Base-by-base conservation (phyloP, 2,797 vertebrate genomes). In the Valencia hispanica region DNA sequence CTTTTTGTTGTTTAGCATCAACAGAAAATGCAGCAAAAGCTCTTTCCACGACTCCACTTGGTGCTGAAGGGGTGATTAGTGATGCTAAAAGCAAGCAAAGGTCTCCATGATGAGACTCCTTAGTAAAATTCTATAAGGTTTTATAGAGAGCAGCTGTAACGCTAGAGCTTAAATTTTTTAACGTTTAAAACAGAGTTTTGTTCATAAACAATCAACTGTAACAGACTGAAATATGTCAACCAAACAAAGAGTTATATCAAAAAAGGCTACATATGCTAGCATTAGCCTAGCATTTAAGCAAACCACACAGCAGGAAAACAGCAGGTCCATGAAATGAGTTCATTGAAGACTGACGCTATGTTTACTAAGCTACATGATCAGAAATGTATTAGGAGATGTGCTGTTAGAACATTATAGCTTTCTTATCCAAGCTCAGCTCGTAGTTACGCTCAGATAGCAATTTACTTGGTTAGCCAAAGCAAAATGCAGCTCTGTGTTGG, bases 11-110 rank as follows among this genome's bases (percentile, higher is more conserved):
- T 32, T 82, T 39, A 79, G 70, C 41, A 50, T 36, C 48, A 20
- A 72, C 70, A 79, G 80, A 76, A 88, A 87, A 79, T 74, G 32
- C 22, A 72, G 41, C 36, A 66, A 66, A 66, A 66, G 61, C 39
- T 34, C 34, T 36, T 25, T 39, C 32, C 20, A 7, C 34, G 18
- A 36, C 20, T 39, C 34, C 18, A 59, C 30, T n/a, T n/a, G n/a
- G n/a, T n/a, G n/a, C n/a, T n/a, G n/a, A n/a, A n/a, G n/a, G n/a
- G n/a, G n/a, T n/a, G n/a, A n/a, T n/a, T 36, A 36, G 18, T 11
- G 11, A 65, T 2, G 34, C 61, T 39, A 11, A 39, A 25, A 65
- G 9, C 20, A 14, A 65, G 61, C 39, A 65, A 12, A 25, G 7
- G 34, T 36, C 36, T 11, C 61, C 61, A 65, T 20, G 20, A 39